Base-by-base conservation (phyloP, 2,797 vertebrate genomes). In the Takifugu rubripes region DNA sequence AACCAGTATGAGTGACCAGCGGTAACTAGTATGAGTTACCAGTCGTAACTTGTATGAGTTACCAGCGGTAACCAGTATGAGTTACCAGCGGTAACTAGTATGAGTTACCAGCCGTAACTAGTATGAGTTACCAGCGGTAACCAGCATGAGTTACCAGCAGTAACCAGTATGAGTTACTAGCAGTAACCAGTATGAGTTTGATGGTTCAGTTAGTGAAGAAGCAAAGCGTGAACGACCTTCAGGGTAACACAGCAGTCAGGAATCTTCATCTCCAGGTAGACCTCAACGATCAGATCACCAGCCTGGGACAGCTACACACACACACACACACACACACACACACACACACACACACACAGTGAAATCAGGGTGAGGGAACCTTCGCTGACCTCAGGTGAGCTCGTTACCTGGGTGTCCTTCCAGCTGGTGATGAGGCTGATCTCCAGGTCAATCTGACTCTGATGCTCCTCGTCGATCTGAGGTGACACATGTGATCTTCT, bases 391-490 rank as follows among this genome's bases (percentile, higher is more conserved):
- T 14, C 46, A 12, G 44, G 16, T 3, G 17, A 25, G 8, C 21
- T 10, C 17, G 17, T 3, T 56, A 98, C 97, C 94, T 99, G 95
- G 0, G 96, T 96, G 81, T 97, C 95, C 84, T 94, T 96, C 97
- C 97, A 98, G 51, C 93, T 94, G 67, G 95, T 98, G 73, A 99
- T 99, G 67, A 99, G 90, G 68, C 94, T 98, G 87, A 96, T 92
- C 66, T 98, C 97, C 81, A 98, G 87, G 67, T 98, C 96, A 61
- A 99, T 98, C 89, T 98, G 96, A 11, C 92, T 96, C 76, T 95
- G 93, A 58, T 97, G 97, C 54, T 98, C 96, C 78, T 97, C 93
- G 0, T 98, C 95, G 24, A 99, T 95, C 97, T 99, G 85, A 66
- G 75, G 11, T 17, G 16, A 68, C 49, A 36, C 55, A 5, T 3